Evolutionary conservation across 2,113 vertebrate genomes (phyloP).

Genomic region (Equus quagga): DNA sequence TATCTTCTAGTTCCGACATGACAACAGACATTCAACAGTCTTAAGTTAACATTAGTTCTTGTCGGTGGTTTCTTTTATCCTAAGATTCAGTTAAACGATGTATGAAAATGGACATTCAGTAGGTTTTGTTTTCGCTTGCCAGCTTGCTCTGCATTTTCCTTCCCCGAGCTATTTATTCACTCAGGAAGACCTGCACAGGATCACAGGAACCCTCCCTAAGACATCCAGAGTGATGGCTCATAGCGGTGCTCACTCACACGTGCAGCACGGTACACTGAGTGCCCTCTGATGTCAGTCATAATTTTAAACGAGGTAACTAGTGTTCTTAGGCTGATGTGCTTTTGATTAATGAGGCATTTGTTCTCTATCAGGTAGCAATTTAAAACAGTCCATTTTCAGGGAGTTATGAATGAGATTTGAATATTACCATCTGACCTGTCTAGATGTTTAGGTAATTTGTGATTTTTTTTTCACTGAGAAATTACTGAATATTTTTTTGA

Average conservation of each 20-base stretch:
- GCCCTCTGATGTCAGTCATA: conserved; percentile 59
- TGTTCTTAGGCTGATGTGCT: conserved; percentile 70
- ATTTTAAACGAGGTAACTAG: conserved; percentile 70
- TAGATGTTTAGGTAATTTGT: conserved; percentile 78
- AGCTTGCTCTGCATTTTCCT: background rate
- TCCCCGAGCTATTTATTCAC: accelerated
- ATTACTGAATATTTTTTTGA: background rate
- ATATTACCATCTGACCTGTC: conserved; percentile 77
- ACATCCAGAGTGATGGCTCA: accelerated
- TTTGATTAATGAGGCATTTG: conserved; percentile 83
- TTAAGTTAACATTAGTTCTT: background rate
- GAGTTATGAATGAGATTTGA: conserved; percentile 78
- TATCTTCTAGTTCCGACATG: background rate
- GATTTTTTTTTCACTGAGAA: conserved; percentile 74
- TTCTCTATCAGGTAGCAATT: conserved; percentile 83
- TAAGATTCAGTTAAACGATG: background rate
- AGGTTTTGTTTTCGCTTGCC: background rate
- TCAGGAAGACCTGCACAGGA: background rate
- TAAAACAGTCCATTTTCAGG: conserved; percentile 72
- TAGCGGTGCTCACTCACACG: accelerated
- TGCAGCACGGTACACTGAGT: background rate
- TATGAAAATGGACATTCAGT: background rate
- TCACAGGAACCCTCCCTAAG: background rate
- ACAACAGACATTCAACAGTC: background rate
- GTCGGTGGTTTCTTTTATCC: background rate